Percentiles rank a stretch among this genome's conserved stretches.
Evolutionary conservation across 2,113 vertebrate genomes (phyloP).

Genomic region (Cinclus cinclus): DNA sequence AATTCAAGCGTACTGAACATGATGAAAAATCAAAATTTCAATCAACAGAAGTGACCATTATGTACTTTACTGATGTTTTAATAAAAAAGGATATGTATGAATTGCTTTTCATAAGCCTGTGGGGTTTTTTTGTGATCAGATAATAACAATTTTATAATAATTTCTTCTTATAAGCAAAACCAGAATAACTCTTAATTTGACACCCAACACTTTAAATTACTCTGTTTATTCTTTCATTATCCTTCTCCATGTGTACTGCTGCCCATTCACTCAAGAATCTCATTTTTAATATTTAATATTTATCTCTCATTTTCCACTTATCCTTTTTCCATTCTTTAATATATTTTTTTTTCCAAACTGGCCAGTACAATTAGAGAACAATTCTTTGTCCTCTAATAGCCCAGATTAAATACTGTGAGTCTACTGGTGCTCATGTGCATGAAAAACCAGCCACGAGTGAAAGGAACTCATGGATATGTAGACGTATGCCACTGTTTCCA

Average conservation of each 20-base stretch:
- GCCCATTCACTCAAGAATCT: not conserved
- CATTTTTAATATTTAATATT: not conserved
- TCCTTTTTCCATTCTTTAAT: not conserved
- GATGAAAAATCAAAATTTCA: not conserved
- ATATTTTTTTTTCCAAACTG: not conserved
- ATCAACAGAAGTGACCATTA: not conserved
- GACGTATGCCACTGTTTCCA: fast-evolving
- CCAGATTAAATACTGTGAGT: not conserved
- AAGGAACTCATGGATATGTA: no score
- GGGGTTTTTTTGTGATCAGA: not conserved
- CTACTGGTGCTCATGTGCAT: not conserved
- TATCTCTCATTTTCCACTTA: not conserved
- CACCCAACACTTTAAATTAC: not conserved
- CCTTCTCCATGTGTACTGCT: not conserved
- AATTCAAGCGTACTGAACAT: not conserved
- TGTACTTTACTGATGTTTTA: not conserved
- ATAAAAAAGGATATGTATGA: not conserved
- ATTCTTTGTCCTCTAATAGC: not conserved
- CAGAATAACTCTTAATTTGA: not conserved
- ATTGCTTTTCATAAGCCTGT: not conserved
- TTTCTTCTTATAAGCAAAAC: not conserved
- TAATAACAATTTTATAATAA: not conserved
- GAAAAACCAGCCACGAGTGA: not conserved
- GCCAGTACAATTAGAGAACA: not conserved
- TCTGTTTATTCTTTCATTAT: not conserved